phyloP scores from a whole-genome alignment of 2,888 invertebrate species.

The Drosophila mimetica region DNA sequence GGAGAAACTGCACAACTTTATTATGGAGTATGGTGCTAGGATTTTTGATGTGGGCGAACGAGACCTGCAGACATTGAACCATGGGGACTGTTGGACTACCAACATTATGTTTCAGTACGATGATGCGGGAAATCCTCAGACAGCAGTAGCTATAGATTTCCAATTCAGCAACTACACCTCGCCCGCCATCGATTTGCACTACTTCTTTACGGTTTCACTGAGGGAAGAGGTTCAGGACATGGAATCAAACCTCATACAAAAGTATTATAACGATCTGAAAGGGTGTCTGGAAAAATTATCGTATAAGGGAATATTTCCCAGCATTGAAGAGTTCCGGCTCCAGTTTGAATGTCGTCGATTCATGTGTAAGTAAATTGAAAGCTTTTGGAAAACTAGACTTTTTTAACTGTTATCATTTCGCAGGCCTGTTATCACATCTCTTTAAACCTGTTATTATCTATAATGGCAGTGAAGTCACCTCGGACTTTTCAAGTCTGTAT shows the following conservation, averaged over 20 bases:
- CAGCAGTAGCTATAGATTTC: constrained; percentile 75
- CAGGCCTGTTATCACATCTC: constrained; percentile 49
- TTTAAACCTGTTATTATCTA: constrained; percentile 76
- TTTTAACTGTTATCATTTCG: constrained; percentile 48
- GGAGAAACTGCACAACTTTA: constrained; percentile 34
- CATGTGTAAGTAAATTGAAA: constrained; percentile 23
- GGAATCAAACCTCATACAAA: constrained; percentile 68
- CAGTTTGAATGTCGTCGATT: constrained; percentile 58
- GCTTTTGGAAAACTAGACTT: accelerated
- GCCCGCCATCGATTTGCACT: constrained; percentile 74
- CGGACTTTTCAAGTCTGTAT: constrained; percentile 73
- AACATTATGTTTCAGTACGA: constrained; percentile 78
- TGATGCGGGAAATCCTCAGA: constrained; percentile 33
- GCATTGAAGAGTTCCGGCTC: constrained; percentile 52
- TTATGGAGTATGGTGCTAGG: constrained; percentile 74
- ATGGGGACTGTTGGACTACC: constrained; percentile 80
- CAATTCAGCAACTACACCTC: constrained; percentile 74
- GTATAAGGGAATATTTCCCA: constrained; percentile 54
- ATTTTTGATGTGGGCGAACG: constrained; percentile 48
- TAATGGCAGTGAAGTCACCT: constrained; percentile 67
- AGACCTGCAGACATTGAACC: constrained; percentile 65
- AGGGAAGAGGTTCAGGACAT: constrained; percentile 59
- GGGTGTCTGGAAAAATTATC: constrained; percentile 46
- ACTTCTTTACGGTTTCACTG: constrained; percentile 76
- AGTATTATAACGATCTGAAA: constrained; percentile 61